A percentile compares a stretch with the other conserved stretches of the same genome.
These are phyloP conservation scores for Todus mexicanus DNA, from an alignment of 2,797 vertebrate genomes.

Conservation along the genomic window DNA sequence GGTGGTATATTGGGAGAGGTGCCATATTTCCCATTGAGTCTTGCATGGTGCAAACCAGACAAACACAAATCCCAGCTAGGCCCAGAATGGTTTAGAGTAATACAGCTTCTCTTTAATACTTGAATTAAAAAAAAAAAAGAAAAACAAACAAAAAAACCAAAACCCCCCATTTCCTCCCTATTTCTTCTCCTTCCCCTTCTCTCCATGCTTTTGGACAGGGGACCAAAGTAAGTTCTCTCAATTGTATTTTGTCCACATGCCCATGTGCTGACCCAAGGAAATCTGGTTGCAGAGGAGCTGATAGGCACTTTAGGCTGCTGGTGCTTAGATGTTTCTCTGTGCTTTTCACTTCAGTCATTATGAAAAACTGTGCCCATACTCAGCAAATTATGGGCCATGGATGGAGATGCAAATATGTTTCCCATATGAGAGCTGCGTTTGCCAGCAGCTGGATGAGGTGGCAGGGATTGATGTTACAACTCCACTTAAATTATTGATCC, in stretches of 20 bases:
- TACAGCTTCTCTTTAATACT: background rate
- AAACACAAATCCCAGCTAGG: background rate
- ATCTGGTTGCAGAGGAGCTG: background rate
- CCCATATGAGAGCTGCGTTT: background rate
- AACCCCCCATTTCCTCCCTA: background rate
- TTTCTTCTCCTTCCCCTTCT: background rate
- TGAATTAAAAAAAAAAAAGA: background rate
- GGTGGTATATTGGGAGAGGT: constrained; percentile 2
- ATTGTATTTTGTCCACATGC: background rate
- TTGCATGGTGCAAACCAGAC: background rate
- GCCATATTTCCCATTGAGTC: background rate
- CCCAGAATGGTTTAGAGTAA: background rate
- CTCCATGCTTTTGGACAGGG: background rate
- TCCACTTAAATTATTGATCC: background rate
- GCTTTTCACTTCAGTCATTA: background rate
- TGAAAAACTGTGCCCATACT: background rate
- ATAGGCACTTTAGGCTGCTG: constrained; percentile 25
- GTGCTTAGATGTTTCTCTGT: background rate
- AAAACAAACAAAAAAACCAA: background rate
- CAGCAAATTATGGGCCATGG: background rate
- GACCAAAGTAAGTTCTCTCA: constrained; percentile 33
- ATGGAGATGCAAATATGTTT: background rate
- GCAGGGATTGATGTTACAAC: background rate
- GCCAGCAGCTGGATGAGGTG: background rate
- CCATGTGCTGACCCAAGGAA: background rate